Evolutionary conservation across 1,140 invertebrate species (phyloP), one percentile per base, ranked within the genome.

Genomic region (Ostrea edulis): DNA sequence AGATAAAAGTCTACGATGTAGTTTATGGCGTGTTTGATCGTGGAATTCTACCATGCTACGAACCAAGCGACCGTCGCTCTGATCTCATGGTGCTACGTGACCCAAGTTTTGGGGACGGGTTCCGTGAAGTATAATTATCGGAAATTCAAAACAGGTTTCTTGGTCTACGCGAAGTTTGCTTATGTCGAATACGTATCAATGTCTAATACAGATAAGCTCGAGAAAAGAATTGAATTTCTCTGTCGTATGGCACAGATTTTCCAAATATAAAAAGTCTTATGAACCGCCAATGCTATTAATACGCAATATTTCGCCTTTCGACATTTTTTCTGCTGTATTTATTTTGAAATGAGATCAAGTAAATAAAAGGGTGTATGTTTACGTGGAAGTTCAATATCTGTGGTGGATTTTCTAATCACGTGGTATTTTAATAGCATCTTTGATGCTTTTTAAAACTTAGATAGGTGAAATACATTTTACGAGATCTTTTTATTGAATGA

Each of bases 211-310:
- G 68, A 71, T 71, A 35, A 71, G 25, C 9, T 35, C 55, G 3
- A 20, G n/a, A 17, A 62, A 62, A 62, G 55, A 62, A 62, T n/a
- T 62, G 55, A 71, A 29, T 71, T 71, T 71, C 25, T 71, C 68
- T 71, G 68, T 71, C 68, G 29, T 25, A 44, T 9, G 12, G 29
- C 22, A 12, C 25, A 71, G 14, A 8, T 11, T 71, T 35, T 71
- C 68, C 68, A 22, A 71, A 71, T 29, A 71, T 71, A 71, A 9
- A 71, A 9, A 22, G 25, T 35, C 9, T 5, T 20, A 2, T 62
- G 55, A 62, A 62, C 14, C 55, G 17, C 55, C 17, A 44, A 2
- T 44, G 35, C 35, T 44, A 62, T 71, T 29, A 71, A 25, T 71
- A 11, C 68, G 25, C 68, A 29, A 14, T 29, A 14, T 71, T 25